phyloP scores from a whole-genome alignment of 2,888 invertebrate species.

The Mesochorus sp. region DNA sequence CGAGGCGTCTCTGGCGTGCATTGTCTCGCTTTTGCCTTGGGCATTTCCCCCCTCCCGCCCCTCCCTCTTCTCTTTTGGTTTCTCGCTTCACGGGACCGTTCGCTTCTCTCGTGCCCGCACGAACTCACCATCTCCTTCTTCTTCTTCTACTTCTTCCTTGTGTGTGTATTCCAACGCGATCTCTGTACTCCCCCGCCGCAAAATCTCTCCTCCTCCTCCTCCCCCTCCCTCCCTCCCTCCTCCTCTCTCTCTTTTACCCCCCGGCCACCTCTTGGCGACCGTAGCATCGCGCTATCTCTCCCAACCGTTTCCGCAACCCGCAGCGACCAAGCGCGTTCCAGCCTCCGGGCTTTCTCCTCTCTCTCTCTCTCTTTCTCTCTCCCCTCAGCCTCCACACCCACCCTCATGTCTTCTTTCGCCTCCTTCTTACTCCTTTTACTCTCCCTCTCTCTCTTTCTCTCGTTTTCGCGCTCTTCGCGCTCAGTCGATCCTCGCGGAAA shows the following conservation, averaged over 20 bases:
- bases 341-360: slow-evolving; percentile 57
- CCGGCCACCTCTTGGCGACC: slow-evolving; percentile 54
- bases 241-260: not conserved
- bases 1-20: slow-evolving; percentile 67
- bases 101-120: not conserved
- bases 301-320: slow-evolving; percentile 76
- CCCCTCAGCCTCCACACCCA: slow-evolving; percentile 57
- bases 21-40: slow-evolving; percentile 67
- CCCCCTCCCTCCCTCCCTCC: not conserved
- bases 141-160: slow-evolving; percentile 34
- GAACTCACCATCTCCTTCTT: slow-evolving; percentile 15
- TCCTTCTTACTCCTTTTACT: slow-evolving; percentile 32
- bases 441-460: slow-evolving; percentile 47
- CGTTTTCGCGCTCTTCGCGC: slow-evolving; percentile 13
- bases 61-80: not conserved
- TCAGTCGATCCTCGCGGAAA: not conserved
- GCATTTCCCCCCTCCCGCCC: slow-evolving; percentile 45
- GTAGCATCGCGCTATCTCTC: slow-evolving; percentile 72
- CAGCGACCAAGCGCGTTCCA: slow-evolving; percentile 67
- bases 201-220: not conserved
- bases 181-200: slow-evolving; percentile 44
- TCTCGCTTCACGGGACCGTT: slow-evolving; percentile 7
- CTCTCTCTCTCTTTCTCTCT: too few relatives aligned
- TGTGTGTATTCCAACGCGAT: slow-evolving; percentile 49
- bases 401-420: slow-evolving; percentile 33